Evolutionary conservation across 2,797 vertebrate species (phyloP), one percentile per base, ranked within the genome.

Genomic region (Galaxias olidus): DNA sequence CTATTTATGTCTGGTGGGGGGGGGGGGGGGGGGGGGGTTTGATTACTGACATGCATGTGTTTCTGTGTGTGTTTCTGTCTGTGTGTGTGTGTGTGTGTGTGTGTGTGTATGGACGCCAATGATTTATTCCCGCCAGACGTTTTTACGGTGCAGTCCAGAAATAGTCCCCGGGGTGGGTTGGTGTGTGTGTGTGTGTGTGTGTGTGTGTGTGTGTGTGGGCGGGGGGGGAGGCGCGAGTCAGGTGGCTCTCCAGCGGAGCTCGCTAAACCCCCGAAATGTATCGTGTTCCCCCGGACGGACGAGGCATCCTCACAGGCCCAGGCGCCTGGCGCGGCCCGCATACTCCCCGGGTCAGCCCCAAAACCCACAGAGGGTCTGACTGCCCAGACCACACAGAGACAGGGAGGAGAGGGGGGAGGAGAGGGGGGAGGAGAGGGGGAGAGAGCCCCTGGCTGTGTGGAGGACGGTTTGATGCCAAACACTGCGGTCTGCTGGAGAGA

Each of bases 321-420:
- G n/a, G 19, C 30, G 30, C 20, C 47, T n/a, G 18, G 8, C 57
- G 9, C 10, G 14, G 40, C n/a, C 9, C 58, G 47, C 74, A 74
- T 81, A 61, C 80, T 86, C 76, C 59, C 71, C n/a, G 70, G 53
- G 81, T 84, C 82, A 79, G 83, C 73, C 69, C 69, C 63, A 2
- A 55, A 48, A 80, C 78, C 80, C 74, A 2, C 82, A 66, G 65
- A 30, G 30, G 67, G 65, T 75, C 76, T 66, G 83, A 76, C 73
- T 81, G 81, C 83, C 74, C 80, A 78, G 87, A 89, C 87, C 86
- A 87, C 88, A 88, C 85, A 14, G 66, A 12, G 14, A 59, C 68
- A 47, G 45, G 18, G 20, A 66, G 72, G 10, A 30, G 18, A 48
- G 41, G 47, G 55, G 48, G 17, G 46, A 50, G 46, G 30, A 69